Evolutionary conservation across 2,888 invertebrate species (phyloP).

Genomic region (Conomelus anceps): DNA sequence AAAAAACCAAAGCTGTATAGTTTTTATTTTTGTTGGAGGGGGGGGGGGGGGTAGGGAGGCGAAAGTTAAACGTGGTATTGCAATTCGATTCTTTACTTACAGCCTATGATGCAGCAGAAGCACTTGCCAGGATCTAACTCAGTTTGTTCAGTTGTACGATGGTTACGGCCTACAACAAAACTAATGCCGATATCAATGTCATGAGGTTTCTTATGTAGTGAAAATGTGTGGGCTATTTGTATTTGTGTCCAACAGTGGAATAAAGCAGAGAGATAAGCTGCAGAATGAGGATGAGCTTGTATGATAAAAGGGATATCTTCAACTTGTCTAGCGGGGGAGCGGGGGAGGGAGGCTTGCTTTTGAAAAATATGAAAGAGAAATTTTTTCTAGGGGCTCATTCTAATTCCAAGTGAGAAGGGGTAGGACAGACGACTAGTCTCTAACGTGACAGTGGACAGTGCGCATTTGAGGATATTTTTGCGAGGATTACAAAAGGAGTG

Average conservation of each 20-base stretch:
- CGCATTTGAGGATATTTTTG: not conserved
- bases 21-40: too few species aligned
- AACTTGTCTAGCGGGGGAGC: not conserved
- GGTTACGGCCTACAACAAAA: not conserved
- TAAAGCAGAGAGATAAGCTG: not conserved
- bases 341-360: not conserved
- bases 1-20: too few species aligned
- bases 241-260: not conserved
- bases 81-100: too few species aligned
- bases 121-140: not conserved
- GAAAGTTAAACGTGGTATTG: too few species aligned
- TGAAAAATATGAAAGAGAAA: not conserved
- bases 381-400: not conserved
- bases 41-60: too few species aligned
- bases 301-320: not conserved
- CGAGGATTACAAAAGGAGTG: not conserved
- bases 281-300: not conserved
- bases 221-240: not conserved
- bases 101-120: too few species aligned
- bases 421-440: not conserved
- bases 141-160: not conserved
- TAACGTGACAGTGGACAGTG: not conserved
- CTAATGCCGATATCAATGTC: too few species aligned
- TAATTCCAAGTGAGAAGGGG: not conserved
- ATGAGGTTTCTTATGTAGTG: not conserved